Conservation (phyloP, 2,888 invertebrate species). For the Seladonia tumulorum region DNA sequence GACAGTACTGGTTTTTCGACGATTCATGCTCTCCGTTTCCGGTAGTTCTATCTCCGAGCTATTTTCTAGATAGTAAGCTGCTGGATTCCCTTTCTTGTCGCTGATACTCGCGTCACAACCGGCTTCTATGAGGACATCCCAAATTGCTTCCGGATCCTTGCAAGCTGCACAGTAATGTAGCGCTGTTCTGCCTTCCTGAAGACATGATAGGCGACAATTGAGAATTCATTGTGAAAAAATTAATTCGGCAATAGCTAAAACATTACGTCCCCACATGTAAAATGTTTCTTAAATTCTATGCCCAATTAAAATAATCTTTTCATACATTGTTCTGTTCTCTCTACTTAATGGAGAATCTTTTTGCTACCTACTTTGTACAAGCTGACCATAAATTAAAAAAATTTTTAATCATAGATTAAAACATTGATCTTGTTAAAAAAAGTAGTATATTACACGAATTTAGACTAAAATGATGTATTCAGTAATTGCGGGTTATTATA, state of each 20-base stretch:
- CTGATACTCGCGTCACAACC: constrained; percentile 88
- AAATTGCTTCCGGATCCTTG: constrained; percentile 86
- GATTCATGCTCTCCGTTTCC: constrained; percentile 78
- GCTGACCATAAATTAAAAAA: too few species aligned
- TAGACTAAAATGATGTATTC: too few species aligned
- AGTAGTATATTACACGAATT: too few species aligned
- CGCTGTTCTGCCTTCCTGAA: constrained; percentile 88
- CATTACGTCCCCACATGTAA: neutral
- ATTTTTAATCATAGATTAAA: too few species aligned
- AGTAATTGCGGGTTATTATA: too few species aligned
- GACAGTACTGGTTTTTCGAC: constrained; percentile 69
- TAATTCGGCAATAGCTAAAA: neutral
- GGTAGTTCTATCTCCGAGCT: constrained; percentile 86
- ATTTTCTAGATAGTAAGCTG: constrained; percentile 86
- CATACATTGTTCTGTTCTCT: neutral
- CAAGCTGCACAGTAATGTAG: constrained; percentile 89
- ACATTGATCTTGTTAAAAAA: too few species aligned
- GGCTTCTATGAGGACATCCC: constrained; percentile 87
- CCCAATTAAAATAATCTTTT: neutral
- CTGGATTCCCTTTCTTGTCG: constrained; percentile 86
- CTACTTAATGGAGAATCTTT: neutral
- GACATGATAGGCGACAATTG: constrained; percentile 20
- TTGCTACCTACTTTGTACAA: too few species aligned
- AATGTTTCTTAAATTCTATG: neutral
- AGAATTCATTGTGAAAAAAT: neutral